Conservation (phyloP, 2,113 vertebrate species). For the Rhineura floridana region DNA sequence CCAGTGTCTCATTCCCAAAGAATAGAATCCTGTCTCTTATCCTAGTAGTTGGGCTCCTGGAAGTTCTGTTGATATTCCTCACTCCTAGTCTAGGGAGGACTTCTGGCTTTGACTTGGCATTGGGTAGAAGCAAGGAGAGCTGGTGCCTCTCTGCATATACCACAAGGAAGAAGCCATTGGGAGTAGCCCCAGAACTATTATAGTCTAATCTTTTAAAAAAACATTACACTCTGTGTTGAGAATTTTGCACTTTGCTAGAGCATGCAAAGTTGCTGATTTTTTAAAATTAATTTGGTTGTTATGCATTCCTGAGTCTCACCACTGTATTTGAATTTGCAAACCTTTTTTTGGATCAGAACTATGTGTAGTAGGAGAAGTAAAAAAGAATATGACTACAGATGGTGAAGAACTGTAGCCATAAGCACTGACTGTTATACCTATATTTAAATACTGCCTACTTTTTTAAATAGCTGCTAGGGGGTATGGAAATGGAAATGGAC, state of each 20-base stretch:
- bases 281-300: not conserved
- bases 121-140: not conserved
- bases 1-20: not conserved
- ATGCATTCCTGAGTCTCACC: not conserved
- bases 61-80: not conserved
- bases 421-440: not conserved
- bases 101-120: not conserved
- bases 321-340: not conserved
- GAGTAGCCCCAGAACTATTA: not conserved
- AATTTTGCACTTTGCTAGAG: not conserved
- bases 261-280: not conserved
- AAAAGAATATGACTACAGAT: not conserved
- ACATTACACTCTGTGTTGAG: not conserved
- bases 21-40: not conserved
- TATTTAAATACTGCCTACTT: not conserved
- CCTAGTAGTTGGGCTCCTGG: too few relatives aligned
- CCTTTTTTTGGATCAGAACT: not conserved
- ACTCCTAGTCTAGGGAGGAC: not conserved
- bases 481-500: too few relatives aligned
- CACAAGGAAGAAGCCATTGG: not conserved
- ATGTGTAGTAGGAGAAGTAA: not conserved
- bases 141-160: not conserved
- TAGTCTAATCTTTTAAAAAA: not conserved
- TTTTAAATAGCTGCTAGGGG: too few relatives aligned
- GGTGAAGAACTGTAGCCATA: not conserved